Conservation (phyloP, 2,113 vertebrate genomes). For the Copsychus sechellarum region DNA sequence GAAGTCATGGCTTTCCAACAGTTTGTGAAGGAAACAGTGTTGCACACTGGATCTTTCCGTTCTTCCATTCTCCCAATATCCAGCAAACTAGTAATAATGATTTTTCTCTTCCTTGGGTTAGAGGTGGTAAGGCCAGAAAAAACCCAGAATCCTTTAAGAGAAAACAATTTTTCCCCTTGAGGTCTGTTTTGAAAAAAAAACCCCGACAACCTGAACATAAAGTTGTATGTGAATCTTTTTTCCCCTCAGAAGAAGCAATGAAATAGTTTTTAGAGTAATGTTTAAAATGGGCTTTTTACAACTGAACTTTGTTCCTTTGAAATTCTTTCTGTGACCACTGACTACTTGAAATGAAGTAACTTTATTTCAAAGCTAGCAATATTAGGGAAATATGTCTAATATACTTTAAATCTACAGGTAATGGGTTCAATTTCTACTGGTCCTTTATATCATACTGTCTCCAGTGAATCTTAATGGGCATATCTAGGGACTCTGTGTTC, state of each 20-base stretch:
- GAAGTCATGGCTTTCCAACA: neutral
- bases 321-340: conserved; percentile 3
- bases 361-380: neutral
- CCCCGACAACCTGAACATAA: neutral
- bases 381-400: neutral
- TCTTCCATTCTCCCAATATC: neutral
- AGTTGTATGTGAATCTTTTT: neutral
- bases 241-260: neutral
- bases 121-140: neutral
- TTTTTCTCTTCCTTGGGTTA: conserved; percentile 22
- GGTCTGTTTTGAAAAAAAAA: neutral
- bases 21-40: neutral
- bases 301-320: neutral
- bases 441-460: neutral
- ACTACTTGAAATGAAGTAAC: neutral
- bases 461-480: neutral
- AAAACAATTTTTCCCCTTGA: neutral
- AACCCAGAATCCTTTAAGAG: neutral
- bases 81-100: neutral
- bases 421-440: neutral
- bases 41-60: neutral
- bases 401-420: neutral
- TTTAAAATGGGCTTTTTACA: conserved; percentile 9
- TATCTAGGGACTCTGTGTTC: neutral
- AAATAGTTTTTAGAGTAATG: neutral